phyloP scores from a whole-genome alignment of 2,888 invertebrate species.

The Saturnia pavonia region DNA sequence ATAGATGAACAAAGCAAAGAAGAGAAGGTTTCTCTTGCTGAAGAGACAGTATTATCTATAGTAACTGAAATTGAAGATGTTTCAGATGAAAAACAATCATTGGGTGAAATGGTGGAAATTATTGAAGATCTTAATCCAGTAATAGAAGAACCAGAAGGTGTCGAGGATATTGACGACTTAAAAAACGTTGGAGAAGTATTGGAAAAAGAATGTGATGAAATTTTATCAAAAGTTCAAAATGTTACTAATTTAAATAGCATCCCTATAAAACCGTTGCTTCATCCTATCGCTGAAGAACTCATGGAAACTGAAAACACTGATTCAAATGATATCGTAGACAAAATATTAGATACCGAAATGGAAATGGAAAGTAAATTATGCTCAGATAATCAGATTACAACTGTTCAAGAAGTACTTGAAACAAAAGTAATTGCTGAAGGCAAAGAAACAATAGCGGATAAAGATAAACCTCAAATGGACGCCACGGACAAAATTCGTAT shows the following conservation, averaged over 20 bases:
- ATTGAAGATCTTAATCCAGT: constrained; percentile 63
- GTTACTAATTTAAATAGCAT: constrained; percentile 71
- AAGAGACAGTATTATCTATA: constrained; percentile 45
- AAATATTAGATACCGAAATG: constrained; percentile 67
- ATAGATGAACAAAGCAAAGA: constrained; percentile 40
- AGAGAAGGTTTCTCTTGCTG: constrained; percentile 38
- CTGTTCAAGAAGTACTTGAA: constrained; percentile 42
- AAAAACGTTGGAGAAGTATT: constrained; percentile 69
- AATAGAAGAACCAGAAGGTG: constrained; percentile 59
- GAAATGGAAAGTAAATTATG: constrained; percentile 62
- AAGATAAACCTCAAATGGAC: constrained; percentile 18
- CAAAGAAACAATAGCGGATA: constrained; percentile 19
- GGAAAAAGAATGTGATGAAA: constrained; percentile 76
- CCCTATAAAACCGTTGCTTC: constrained; percentile 63
- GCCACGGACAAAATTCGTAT: constrained; percentile 28
- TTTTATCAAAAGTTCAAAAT: constrained; percentile 72
- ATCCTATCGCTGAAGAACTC: constrained; percentile 64
- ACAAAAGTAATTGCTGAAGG: constrained; percentile 31
- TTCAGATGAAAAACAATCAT: constrained; percentile 51
- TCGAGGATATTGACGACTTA: constrained; percentile 64
- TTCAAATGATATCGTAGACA: constrained; percentile 67
- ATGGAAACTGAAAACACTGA: constrained; percentile 68
- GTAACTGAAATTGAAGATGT: constrained; percentile 66
- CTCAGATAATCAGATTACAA: constrained; percentile 47
- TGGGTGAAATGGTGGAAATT: constrained; percentile 55